Evolutionary conservation across 1,140 invertebrate genomes (phyloP).

Genomic region (Heliconius melpomene): DNA sequence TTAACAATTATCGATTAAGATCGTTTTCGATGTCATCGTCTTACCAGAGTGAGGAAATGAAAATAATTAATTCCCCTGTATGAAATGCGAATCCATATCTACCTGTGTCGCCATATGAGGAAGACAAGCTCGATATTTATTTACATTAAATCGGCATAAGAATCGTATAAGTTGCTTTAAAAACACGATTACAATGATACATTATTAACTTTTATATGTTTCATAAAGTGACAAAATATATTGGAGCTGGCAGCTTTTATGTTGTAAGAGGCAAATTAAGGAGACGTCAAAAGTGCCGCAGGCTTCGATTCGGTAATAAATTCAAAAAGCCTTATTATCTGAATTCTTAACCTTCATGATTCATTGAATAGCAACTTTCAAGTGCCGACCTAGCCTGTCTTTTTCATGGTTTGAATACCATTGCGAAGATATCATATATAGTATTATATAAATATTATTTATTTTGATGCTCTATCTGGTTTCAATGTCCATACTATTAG

Average conservation of each 20-base stretch:
- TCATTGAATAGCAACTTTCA: conserved; percentile 36
- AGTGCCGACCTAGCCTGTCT: conserved; percentile 28
- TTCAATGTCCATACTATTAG: too few relatives aligned
- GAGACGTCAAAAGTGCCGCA: background rate
- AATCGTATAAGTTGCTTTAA: background rate
- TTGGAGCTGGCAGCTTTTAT: conserved; percentile 14
- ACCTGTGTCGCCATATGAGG: background rate
- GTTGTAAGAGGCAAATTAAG: conserved; percentile 6
- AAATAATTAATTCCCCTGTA: too few relatives aligned
- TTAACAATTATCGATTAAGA: too few relatives aligned
- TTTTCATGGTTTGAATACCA: conserved; percentile 17
- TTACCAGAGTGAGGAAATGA: too few relatives aligned
- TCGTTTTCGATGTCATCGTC: too few relatives aligned
- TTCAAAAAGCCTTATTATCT: conserved; percentile 26
- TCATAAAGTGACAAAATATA: conserved; percentile 8
- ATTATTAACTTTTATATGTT: conserved; percentile 2
- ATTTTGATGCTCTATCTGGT: too few relatives aligned
- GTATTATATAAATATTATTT: too few relatives aligned
- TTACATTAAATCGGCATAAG: background rate
- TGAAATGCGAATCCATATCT: background rate
- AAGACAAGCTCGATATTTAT: background rate
- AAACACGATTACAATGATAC: background rate
- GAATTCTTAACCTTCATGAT: conserved; percentile 33
- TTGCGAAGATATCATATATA: background rate
- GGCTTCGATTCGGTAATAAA: conserved; percentile 29